Evolutionary conservation across 2,888 invertebrate genomes (phyloP).

Genomic region (Calephelis perditalis): DNA sequence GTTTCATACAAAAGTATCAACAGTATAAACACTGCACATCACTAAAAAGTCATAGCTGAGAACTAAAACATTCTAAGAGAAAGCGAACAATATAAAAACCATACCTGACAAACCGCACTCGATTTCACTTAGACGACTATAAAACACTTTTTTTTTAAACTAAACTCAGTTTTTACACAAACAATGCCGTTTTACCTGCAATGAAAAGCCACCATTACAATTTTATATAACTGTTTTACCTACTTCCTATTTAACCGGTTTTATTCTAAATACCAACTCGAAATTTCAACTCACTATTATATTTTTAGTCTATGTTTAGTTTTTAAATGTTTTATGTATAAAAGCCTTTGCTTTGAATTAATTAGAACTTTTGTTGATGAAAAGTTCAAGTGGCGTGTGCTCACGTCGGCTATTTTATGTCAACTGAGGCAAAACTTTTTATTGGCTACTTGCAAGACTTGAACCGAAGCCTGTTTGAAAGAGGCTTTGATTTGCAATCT

Average conservation of each 20-base stretch:
- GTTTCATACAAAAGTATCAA: too few relatives aligned
- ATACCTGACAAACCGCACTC: conserved; percentile 47
- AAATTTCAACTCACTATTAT: conserved; percentile 26
- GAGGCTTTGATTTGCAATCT: conserved; percentile 38
- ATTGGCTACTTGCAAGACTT: conserved; percentile 25
- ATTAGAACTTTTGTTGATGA: conserved; percentile 3
- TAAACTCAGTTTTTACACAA: conserved; percentile 45
- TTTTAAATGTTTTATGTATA: conserved; percentile 17
- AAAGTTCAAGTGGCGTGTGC: conserved; percentile 1
- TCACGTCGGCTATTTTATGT: conserved; percentile 20
- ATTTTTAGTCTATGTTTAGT: conserved; percentile 8
- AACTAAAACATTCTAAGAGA: conserved; percentile 32
- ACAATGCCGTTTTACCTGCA: conserved; percentile 44
- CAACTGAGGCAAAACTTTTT: conserved; percentile 34
- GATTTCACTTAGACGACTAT: conserved; percentile 47
- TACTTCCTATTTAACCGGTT: conserved; percentile 56
- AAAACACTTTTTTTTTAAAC: conserved; percentile 43
- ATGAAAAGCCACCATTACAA: conserved; percentile 48
- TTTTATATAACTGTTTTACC: conserved; percentile 59
- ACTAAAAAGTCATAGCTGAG: conserved; percentile 5
- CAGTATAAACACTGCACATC: not conserved
- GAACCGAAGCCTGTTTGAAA: conserved; percentile 39
- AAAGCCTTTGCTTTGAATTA: conserved; percentile 9
- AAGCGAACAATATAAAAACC: conserved; percentile 42
- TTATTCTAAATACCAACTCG: conserved; percentile 3